phyloP scores from a whole-genome alignment of 2,113 vertebrate species.

The mouse (Mus musculus) region DNA sequence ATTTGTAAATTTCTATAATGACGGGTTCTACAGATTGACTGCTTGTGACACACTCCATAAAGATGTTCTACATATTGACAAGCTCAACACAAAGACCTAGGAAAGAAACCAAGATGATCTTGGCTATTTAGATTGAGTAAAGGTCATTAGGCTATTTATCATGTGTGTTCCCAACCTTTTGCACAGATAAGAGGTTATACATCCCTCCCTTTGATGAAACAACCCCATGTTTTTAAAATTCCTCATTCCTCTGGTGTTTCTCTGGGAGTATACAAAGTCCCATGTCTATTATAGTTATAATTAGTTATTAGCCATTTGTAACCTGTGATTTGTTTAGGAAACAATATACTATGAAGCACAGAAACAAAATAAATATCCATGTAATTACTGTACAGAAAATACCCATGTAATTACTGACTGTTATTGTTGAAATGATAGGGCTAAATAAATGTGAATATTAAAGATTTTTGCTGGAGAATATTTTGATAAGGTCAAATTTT shows the following conservation, averaged over 20 bases:
- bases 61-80: background rate
- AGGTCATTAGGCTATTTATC: background rate
- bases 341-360: background rate
- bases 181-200: background rate
- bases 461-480: background rate
- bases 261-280: background rate
- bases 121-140: background rate
- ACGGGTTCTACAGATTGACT: background rate
- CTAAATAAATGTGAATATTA: background rate
- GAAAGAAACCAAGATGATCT: background rate
- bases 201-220: background rate
- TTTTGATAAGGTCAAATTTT: slow-evolving; percentile 4
- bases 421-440: background rate
- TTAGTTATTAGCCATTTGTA: background rate
- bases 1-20: background rate
- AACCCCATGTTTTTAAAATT: background rate
- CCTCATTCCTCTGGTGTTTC: background rate
- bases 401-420: background rate
- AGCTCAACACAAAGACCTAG: background rate
- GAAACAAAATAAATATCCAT: background rate
- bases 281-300: background rate
- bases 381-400: background rate
- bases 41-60: background rate
- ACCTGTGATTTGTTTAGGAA: background rate
- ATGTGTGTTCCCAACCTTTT: background rate